phyloP scores from a whole-genome alignment of 1,140 invertebrate species.

The Hydropsyche tenuis region DNA sequence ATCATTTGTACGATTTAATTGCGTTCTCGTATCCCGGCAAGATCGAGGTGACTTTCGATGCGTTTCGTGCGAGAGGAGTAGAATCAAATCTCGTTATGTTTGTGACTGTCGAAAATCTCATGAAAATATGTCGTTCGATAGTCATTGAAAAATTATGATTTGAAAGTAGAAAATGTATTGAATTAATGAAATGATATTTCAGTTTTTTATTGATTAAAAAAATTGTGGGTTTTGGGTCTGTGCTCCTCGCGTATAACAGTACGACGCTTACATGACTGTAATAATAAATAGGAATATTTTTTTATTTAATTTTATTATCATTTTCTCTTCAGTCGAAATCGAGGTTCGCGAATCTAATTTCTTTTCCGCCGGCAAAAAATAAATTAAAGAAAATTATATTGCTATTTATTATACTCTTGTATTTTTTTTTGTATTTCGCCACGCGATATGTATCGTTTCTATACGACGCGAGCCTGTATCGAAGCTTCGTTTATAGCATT shows the following conservation, averaged over 20 bases:
- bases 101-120: no score
- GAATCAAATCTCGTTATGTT: neutral
- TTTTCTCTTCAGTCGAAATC: neutral
- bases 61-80: no score
- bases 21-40: constrained; percentile 1
- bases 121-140: no score
- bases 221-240: no score
- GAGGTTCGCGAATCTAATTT: constrained; percentile 2
- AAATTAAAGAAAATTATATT: constrained; percentile 15
- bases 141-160: no score
- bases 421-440: constrained; percentile 2
- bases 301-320: neutral
- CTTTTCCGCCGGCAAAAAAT: constrained; percentile 5
- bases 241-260: no score
- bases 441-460: constrained; percentile 6
- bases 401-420: neutral
- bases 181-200: no score
- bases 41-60: no score
- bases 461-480: neutral
- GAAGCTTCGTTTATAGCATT: constrained; percentile 4
- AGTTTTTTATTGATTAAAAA: no score
- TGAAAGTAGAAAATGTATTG: no score
- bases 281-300: neutral
- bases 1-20: constrained; percentile 20
- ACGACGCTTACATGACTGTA: no score